Conservation (phyloP, 2,113 vertebrate genomes). For the Neotoma lepida region DNA sequence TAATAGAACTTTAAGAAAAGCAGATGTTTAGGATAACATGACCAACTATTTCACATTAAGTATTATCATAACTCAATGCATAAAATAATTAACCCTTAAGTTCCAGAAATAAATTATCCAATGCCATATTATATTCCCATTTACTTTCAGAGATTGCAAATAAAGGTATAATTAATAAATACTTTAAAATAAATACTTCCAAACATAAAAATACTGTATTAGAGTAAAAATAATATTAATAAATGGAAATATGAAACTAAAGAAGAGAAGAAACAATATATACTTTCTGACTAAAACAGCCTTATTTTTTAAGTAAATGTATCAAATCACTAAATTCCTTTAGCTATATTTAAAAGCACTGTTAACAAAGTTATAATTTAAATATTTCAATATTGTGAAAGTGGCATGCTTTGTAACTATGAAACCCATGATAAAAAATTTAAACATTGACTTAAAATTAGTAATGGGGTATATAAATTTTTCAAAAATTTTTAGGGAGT, state of each 20-base stretch:
- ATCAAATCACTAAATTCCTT: constrained; percentile 33
- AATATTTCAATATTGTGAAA: constrained; percentile 59
- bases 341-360: constrained; percentile 48
- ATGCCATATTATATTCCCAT: background rate
- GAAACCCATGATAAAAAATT: constrained; percentile 49
- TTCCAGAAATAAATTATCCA: background rate
- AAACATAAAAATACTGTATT: constrained; percentile 29
- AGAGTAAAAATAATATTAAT: background rate
- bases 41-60: background rate
- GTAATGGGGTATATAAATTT: constrained; percentile 31
- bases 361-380: constrained; percentile 44
- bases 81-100: background rate
- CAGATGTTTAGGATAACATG: background rate
- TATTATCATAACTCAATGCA: background rate
- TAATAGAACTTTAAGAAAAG: constrained; percentile 41
- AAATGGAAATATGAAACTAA: background rate
- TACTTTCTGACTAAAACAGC: constrained; percentile 19
- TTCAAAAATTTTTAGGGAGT: constrained; percentile 45
- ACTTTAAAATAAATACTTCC: constrained; percentile 1
- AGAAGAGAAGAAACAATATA: background rate
- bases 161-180: background rate
- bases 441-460: constrained; percentile 58
- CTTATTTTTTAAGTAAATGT: background rate
- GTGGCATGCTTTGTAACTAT: constrained; percentile 47
- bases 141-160: background rate